Evolutionary conservation across 2,797 vertebrate genomes (phyloP), one percentile per base, ranked within the genome.

Genomic region (Gallinago stenura): DNA sequence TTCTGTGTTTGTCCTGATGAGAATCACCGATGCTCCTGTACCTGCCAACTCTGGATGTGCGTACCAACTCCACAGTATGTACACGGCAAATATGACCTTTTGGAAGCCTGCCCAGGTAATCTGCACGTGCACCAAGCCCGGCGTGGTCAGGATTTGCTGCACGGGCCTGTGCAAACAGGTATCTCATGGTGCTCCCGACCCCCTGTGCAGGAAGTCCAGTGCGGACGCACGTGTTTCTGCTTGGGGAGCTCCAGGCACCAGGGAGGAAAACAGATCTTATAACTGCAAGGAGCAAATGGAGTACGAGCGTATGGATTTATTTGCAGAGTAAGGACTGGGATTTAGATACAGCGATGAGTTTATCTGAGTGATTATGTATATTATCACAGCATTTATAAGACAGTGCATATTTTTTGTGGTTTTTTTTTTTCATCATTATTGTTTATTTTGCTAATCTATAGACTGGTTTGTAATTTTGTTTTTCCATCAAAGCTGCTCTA

Each of bases 401-500:
- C 22, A 37, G 21, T n/a, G n/a, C 7, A 6, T 18, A 5, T 57
- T 82, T 69, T 70, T 68, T 66, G 7, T 10, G 51, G 50, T 5
- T 5, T 10, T 17, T 60, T 70, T 93, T 86, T 96, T 97, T 97
- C 92, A 78, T 83, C 96, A 73, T 89, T 95, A 37, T 48, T 93
- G 91, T 93, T 97, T 93, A 45, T 97, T 97, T 97, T 97, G 89
- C 86, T 97, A 96, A 96, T 97, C 90, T 93, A 35, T 69, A 81
- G 91, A 89, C 92, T 96, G 87, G 96, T 98, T 94, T 93, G 89
- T 96, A 93, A 96, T 97, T 96, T 90, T 60, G 12, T 91, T 97
- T 97, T 96, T 96, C 76, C 77, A 50, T 96, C 93, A 87, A 95
- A 96, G 92, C 97, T 97, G 77, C 87, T 97, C 80, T 93, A 65